A percentile compares a stretch with the other conserved stretches of the same genome.
These are phyloP conservation scores for Grammomys dolichurus DNA, from an alignment of 2,113 vertebrate species.

Conservation along the genomic window DNA sequence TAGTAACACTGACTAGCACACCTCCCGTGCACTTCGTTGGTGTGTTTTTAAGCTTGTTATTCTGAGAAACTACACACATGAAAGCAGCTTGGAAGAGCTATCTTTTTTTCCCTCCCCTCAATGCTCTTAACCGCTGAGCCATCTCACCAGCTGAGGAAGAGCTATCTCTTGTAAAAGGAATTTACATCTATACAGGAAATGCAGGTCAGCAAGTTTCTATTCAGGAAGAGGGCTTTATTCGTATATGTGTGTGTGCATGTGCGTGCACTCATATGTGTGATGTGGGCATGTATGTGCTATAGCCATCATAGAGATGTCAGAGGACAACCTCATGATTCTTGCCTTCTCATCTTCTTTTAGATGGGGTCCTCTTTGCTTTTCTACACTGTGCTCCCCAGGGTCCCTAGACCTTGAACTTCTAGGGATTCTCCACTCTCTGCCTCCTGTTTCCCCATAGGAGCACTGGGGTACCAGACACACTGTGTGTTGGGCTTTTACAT, in stretches of 20 bases:
- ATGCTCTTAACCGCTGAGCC: too few species aligned
- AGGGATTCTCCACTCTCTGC: background rate
- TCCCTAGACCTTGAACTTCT: background rate
- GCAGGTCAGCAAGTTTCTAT: background rate
- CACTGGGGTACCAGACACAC: background rate
- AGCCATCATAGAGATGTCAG: background rate
- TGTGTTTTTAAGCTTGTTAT: background rate
- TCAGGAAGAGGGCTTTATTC: background rate
- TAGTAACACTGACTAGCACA: background rate
- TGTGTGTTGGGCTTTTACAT: background rate
- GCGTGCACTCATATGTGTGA: background rate
- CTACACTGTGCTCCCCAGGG: background rate
- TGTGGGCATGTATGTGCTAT: background rate
- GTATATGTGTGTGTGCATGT: background rate
- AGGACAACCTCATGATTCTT: background rate
- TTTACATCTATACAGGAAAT: background rate
- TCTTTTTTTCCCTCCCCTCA: too few species aligned
- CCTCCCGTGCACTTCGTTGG: background rate
- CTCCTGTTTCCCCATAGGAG: background rate
- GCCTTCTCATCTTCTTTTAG: background rate
- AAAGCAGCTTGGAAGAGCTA: background rate
- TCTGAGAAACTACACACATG: background rate
- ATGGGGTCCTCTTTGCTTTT: background rate
- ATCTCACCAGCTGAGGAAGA: background rate
- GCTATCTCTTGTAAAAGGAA: background rate